phyloP scores from a whole-genome alignment of 2,113 vertebrate genomes.

The Sylvilagus bachmani region DNA sequence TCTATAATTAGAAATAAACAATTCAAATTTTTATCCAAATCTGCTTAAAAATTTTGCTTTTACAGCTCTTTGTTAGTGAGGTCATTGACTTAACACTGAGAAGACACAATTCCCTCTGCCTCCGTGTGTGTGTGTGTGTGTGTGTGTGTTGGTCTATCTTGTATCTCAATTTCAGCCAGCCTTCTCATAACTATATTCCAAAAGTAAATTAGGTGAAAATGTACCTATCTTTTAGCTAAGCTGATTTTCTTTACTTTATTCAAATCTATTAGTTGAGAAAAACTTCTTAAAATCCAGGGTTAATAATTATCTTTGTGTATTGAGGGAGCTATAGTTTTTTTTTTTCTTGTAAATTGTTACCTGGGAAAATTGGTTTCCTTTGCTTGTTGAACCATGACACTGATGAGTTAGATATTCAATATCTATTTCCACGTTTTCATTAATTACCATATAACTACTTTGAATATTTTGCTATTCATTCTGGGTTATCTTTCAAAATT shows the following conservation, averaged over 20 bases:
- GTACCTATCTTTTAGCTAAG: not conserved
- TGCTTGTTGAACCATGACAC: not conserved
- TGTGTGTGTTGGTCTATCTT: not conserved
- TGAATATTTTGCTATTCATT: slow-evolving; percentile 60
- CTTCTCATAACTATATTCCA: not conserved
- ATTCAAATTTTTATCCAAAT: not conserved
- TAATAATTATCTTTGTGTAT: not conserved
- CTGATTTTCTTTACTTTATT: not conserved
- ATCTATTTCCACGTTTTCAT: slow-evolving; percentile 15
- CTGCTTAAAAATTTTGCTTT: not conserved
- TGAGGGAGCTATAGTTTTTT: not conserved
- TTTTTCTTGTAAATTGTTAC: not conserved
- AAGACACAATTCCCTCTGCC: not conserved
- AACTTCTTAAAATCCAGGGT: not conserved
- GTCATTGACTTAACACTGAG: not conserved
- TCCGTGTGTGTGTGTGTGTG: too few species aligned
- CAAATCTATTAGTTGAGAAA: not conserved
- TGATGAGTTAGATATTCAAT: not conserved
- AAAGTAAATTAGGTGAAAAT: not conserved
- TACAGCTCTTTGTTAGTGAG: not conserved
- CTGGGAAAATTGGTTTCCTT: not conserved
- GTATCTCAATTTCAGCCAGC: not conserved
- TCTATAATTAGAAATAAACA: slow-evolving; percentile 31
- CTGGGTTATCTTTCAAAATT: slow-evolving; percentile 55
- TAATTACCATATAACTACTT: slow-evolving; percentile 22